Base-by-base conservation (phyloP, 2,113 vertebrate species). In the Fregetta grallaria region DNA sequence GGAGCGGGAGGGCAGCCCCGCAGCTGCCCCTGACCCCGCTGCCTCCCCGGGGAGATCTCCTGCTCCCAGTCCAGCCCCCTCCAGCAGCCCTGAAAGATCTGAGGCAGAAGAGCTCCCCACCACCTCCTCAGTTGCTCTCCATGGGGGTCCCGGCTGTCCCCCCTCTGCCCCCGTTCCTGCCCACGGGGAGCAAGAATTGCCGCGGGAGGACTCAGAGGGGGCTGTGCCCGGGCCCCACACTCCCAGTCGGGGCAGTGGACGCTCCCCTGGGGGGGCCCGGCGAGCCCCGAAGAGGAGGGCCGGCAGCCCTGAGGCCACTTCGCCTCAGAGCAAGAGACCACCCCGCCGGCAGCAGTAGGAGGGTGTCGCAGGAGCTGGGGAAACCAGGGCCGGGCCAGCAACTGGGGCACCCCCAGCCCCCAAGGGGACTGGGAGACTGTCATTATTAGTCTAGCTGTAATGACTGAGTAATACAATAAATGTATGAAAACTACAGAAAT, bases 161-260 rank as follows among this genome's bases (percentile, higher is more conserved):
- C 3, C 1, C 12, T 45, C 9, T 52, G 55, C 40, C 27, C 36
- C 22, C 3, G 0, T 44, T 74, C 14, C 62, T 17, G n/a, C 20
- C 42, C 16, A 6, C 1, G 4, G 32, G 11, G 44, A 66, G 36
- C 61, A 22, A 32, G 49, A 26, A 29, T n/a, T 49, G 42, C 15
- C 2, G 1, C 76, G 47, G 18, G 11, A 66, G 21, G 26, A 50
- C 4, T 4, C 15, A 25, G 25, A 21, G 16, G 42, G 49, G 36
- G 20, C 32, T 29, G 14, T 27, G 29, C 4, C 34, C 1, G 3
- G 17, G 15, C 14, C 45, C 27, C 53, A 26, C 7, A 3, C 36
- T 29, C 3, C 6, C 38, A 38, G 18, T 7, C 8, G 0, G 15
- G 38, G 40, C 38, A 75, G 32, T 1, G 2, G 42, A 19, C 0